Evolutionary conservation across 2,888 invertebrate species (phyloP).

Genomic region (Entomobrya proxima): DNA sequence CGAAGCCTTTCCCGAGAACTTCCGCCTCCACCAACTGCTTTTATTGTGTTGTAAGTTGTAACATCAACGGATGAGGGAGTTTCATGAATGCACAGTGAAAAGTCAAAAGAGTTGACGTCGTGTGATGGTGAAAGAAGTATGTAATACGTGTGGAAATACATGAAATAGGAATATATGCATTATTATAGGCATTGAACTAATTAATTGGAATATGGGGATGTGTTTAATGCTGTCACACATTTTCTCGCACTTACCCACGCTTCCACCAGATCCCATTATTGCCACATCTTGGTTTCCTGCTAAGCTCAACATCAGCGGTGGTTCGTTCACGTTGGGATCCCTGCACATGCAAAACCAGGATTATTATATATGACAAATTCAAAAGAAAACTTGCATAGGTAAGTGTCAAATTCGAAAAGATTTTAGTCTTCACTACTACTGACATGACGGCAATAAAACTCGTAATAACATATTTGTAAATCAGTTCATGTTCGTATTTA

Average conservation of each 20-base stretch:
- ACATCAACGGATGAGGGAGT: slow-evolving; percentile 21
- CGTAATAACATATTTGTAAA: too few relatives aligned
- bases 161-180: not conserved
- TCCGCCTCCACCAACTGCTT: slow-evolving; percentile 53
- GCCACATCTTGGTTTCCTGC: slow-evolving; percentile 64
- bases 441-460: too few relatives aligned
- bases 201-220: not conserved
- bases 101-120: slow-evolving; percentile 55
- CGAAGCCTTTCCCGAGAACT: slow-evolving; percentile 71
- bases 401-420: too few relatives aligned
- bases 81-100: slow-evolving; percentile 42
- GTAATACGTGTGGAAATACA: not conserved
- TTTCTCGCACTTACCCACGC: slow-evolving; percentile 50
- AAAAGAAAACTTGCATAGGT: too few relatives aligned
- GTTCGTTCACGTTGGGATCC: slow-evolving; percentile 74
- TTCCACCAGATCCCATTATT: slow-evolving; percentile 66
- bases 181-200: too few relatives aligned
- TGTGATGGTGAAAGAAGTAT: slow-evolving; percentile 23
- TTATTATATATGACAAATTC: not conserved
- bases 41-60: not conserved
- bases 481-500: too few relatives aligned
- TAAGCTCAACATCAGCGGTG: slow-evolving; percentile 65
- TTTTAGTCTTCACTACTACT: too few relatives aligned
- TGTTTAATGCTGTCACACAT: not conserved
- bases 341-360: too few relatives aligned